Evolutionary conservation across 2,888 invertebrate genomes (phyloP).

Genomic region (Drosophila pseudotakahashii): DNA sequence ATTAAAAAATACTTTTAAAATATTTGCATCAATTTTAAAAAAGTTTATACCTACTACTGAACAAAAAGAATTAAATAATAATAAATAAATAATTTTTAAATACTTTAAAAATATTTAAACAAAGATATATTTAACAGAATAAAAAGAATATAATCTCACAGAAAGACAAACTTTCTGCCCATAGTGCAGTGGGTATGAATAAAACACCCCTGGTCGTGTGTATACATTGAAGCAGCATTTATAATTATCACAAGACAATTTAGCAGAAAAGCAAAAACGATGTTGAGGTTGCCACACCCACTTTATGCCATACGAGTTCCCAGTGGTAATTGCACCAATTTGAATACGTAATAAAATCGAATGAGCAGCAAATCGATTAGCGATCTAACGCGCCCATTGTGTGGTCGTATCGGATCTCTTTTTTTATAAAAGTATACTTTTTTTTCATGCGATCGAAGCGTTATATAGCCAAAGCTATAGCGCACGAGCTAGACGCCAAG

Average conservation of each 20-base stretch:
- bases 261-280: conserved; percentile 51
- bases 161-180: background rate
- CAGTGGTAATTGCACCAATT: conserved; percentile 81
- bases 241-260: conserved; percentile 76
- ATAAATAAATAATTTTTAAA: no score
- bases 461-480: conserved; percentile 19
- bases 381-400: conserved; percentile 80
- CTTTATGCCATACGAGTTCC: conserved; percentile 75
- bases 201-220: conserved; percentile 37
- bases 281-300: conserved; percentile 66
- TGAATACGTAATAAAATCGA: conserved; percentile 79
- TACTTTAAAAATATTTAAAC: no score
- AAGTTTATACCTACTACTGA: no score
- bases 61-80: no score
- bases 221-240: conserved; percentile 63
- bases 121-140: no score
- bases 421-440: background rate
- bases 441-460: conserved; percentile 1
- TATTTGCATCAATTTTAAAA: no score
- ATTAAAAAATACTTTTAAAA: no score
- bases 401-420: conserved; percentile 69
- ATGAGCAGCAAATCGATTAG: conserved; percentile 80
- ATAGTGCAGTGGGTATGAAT: background rate
- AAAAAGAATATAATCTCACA: no score
- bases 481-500: conserved; percentile 72